A percentile compares a stretch with the other conserved stretches of the same genome.
phyloP scores from a whole-genome alignment of 2,888 invertebrate genomes.

The Ochlodes sylvanus region DNA sequence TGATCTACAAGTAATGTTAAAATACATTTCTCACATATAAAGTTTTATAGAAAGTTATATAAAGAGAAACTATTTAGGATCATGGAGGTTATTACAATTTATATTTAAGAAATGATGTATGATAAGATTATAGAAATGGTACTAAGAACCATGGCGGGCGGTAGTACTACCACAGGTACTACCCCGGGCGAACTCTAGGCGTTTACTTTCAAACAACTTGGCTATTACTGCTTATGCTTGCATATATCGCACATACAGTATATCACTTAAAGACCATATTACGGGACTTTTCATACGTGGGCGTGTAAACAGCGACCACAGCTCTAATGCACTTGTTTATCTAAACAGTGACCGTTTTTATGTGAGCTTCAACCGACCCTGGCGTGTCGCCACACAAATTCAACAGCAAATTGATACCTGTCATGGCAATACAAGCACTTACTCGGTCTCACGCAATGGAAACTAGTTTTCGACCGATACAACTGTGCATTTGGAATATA shows the following conservation, averaged over 20 bases:
- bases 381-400: slow-evolving; percentile 21
- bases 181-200: no score
- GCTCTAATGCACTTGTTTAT: slow-evolving; percentile 30
- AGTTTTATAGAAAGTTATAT: neutral
- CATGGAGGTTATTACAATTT: no score
- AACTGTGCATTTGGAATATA: slow-evolving; percentile 45
- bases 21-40: slow-evolving; percentile 5
- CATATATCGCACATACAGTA: no score
- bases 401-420: slow-evolving; percentile 43
- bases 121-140: no score
- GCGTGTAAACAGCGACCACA: neutral
- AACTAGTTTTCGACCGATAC: slow-evolving; percentile 14
- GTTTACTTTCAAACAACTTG: no score
- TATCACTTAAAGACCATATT: no score
- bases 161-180: no score
- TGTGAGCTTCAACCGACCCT: slow-evolving; percentile 26
- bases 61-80: no score
- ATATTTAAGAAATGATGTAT: no score
- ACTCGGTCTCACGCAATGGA: slow-evolving; percentile 30
- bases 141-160: no score
- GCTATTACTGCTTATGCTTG: no score
- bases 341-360: slow-evolving; percentile 30
- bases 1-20: neutral
- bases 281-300: slow-evolving; percentile 8
- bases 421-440: slow-evolving; percentile 45